Percentiles rank a stretch among this genome's conserved stretches.
Evolutionary conservation across 2,888 invertebrate genomes (phyloP).

Genomic region (Aethes cnicana): DNA sequence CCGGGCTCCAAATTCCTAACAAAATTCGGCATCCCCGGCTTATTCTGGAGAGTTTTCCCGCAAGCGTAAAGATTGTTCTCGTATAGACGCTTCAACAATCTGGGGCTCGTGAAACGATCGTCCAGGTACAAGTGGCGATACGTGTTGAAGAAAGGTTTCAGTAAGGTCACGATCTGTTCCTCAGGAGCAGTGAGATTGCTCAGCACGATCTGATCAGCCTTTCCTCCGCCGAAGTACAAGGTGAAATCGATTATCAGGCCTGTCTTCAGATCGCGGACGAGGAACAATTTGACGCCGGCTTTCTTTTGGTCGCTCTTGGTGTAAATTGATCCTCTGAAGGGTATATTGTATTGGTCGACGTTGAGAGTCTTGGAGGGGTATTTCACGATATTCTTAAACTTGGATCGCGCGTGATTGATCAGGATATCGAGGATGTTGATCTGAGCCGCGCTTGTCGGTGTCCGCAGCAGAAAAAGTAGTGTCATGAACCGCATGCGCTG

Average conservation of each 20-base stretch:
- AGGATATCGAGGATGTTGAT: slow-evolving; percentile 19
- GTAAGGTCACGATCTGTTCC: slow-evolving; percentile 8
- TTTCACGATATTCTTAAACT: slow-evolving; percentile 16
- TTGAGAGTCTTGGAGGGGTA: slow-evolving; percentile 14
- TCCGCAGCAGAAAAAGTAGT: slow-evolving; percentile 9
- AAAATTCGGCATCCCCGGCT: slow-evolving; percentile 20
- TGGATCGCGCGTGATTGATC: slow-evolving; percentile 21
- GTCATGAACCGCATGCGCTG: slow-evolving; percentile 13
- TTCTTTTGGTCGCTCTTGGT: slow-evolving; percentile 18
- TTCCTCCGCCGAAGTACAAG: slow-evolving; percentile 14
- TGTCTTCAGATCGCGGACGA: slow-evolving; percentile 18
- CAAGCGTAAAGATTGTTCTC: slow-evolving; percentile 29
- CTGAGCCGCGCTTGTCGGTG: slow-evolving; percentile 16
- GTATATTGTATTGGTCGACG: slow-evolving; percentile 19
- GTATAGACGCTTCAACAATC: slow-evolving; percentile 27
- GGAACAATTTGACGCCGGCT: slow-evolving; percentile 20
- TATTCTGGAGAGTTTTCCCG: slow-evolving; percentile 20
- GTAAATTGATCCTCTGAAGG: slow-evolving; percentile 16
- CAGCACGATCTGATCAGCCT: slow-evolving; percentile 19
- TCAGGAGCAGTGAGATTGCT: slow-evolving; percentile 11
- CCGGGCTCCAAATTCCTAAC: slow-evolving; percentile 9
- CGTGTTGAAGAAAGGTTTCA: slow-evolving; percentile 21
- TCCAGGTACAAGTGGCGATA: slow-evolving; percentile 28
- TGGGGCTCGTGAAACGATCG: slow-evolving; percentile 29
- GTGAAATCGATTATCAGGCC: slow-evolving; percentile 23